phyloP scores from a whole-genome alignment of 2,797 vertebrate genomes.

The Malacoraja senta region DNA sequence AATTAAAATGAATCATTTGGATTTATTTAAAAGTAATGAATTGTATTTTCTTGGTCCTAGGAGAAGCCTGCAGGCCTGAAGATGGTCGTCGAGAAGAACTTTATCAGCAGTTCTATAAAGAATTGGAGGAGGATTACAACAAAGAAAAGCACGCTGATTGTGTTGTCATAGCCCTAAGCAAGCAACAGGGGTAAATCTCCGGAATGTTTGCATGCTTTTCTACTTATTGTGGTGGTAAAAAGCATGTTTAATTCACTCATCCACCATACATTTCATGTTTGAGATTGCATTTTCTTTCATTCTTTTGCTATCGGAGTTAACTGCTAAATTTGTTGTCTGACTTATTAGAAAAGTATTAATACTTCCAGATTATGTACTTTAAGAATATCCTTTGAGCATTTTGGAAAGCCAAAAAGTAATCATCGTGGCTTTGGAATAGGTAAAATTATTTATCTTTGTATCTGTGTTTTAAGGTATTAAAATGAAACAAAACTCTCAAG shows the following conservation, averaged over 20 bases:
- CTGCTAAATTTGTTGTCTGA: background rate
- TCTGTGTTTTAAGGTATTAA: background rate
- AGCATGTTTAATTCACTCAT: background rate
- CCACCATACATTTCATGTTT: background rate
- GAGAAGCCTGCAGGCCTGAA: constrained; percentile 41
- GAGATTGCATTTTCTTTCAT: background rate
- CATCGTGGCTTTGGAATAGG: background rate
- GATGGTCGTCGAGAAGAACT: constrained; percentile 52
- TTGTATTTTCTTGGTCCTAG: constrained; percentile 46
- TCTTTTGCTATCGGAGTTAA: background rate
- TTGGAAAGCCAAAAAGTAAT: background rate
- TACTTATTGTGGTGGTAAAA: background rate
- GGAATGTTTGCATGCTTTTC: background rate
- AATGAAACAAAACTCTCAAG: background rate
- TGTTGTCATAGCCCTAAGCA: constrained; percentile 62
- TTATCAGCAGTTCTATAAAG: constrained; percentile 62
- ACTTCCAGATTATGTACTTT: background rate
- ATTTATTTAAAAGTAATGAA: background rate
- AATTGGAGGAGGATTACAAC: constrained; percentile 58
- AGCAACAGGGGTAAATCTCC: constrained; percentile 60
- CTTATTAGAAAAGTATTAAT: background rate
- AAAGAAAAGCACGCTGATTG: constrained; percentile 58
- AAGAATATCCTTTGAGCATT: background rate
- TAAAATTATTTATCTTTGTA: background rate
- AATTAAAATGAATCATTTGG: background rate